phyloP scores from a whole-genome alignment of 1,140 invertebrate species.

The Physella acuta region DNA sequence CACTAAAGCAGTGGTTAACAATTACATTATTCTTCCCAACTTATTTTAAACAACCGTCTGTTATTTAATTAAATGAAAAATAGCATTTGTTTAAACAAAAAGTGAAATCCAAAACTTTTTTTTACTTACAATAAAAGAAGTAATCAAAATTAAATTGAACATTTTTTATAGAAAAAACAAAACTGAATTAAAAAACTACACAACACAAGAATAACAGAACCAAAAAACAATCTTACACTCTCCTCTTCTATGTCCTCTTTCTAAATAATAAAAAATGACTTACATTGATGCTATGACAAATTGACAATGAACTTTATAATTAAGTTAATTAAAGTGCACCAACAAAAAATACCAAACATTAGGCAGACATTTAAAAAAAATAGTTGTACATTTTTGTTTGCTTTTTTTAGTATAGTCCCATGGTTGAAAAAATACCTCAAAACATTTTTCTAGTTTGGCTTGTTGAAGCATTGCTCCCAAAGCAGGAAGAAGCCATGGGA shows the following conservation, averaged over 20 bases:
- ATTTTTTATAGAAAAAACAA: too few species aligned
- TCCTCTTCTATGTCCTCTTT: background rate
- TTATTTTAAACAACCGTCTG: background rate
- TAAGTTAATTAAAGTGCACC: background rate
- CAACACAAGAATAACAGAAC: too few species aligned
- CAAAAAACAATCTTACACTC: background rate
- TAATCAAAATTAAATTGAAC: too few species aligned
- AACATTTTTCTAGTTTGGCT: slow-evolving; percentile 58
- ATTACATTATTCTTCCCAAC: background rate
- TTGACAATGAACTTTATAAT: background rate
- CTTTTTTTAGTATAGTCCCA: background rate
- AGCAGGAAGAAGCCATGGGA: slow-evolving; percentile 56
- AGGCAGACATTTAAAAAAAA: background rate
- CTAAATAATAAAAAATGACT: background rate
- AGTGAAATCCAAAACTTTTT: too few species aligned
- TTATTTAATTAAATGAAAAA: background rate
- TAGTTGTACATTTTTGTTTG: background rate
- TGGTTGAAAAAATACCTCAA: slow-evolving; percentile 38
- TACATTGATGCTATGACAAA: background rate
- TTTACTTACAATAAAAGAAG: too few species aligned
- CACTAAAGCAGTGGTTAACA: background rate
- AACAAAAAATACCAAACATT: too few species aligned
- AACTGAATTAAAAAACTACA: too few species aligned
- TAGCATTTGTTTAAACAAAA: too few species aligned
- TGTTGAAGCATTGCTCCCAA: slow-evolving; percentile 57